Conservation (phyloP, 1,140 invertebrate species). For the Drosophila saltans region DNA sequence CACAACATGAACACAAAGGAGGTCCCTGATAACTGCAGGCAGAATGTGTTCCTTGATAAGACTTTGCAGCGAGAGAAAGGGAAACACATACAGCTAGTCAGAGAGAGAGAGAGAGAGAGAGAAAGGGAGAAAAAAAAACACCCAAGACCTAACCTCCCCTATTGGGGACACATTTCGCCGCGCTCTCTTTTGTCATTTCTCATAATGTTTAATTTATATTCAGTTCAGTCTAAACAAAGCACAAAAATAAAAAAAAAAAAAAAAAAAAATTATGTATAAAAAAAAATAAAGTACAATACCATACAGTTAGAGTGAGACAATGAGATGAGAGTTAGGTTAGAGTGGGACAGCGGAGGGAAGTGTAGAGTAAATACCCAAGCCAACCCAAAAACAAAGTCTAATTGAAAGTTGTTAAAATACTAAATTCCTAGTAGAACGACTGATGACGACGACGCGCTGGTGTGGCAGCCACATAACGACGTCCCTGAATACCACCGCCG, state of each 20-base stretch:
- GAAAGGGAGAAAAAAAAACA: not conserved
- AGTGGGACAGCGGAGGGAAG: not conserved
- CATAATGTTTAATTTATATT: constrained; percentile 81
- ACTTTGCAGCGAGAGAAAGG: not conserved
- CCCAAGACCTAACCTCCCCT: not conserved
- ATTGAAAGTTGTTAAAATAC: constrained; percentile 40
- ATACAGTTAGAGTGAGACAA: constrained; percentile 47
- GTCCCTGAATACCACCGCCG: constrained; percentile 36
- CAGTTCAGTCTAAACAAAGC: constrained; percentile 76
- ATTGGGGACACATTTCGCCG: constrained; percentile 1
- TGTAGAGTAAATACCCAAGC: not conserved
- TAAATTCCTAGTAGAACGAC: constrained; percentile 37
- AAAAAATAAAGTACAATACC: constrained; percentile 39
- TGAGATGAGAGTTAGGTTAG: constrained; percentile 7
- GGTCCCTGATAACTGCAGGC: constrained; percentile 73
- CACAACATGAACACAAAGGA: constrained; percentile 43
- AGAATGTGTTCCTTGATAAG: constrained; percentile 47
- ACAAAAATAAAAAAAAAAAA: constrained; percentile 30
- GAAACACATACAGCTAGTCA: too few species aligned
- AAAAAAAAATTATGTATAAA: constrained; percentile 43
- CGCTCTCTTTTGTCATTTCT: constrained; percentile 72
- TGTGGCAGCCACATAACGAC: constrained; percentile 66
- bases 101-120: constrained; percentile 9
- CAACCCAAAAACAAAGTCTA: not conserved
- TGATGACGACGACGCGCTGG: constrained; percentile 67